phyloP scores from a whole-genome alignment of 2,797 vertebrate genomes.

The Parambassis ranga region DNA sequence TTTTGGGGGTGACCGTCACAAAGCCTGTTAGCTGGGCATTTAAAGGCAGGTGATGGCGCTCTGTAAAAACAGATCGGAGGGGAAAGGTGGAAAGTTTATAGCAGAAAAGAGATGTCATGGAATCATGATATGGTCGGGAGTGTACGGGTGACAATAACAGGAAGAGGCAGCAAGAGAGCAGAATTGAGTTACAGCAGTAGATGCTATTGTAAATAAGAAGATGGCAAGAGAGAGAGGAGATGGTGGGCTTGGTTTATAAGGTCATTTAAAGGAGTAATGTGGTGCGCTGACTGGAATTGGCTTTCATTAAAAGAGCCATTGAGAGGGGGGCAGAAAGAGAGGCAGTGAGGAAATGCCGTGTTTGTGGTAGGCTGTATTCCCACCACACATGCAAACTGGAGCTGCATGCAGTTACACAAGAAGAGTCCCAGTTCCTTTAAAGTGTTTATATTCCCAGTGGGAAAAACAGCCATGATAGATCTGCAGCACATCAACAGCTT shows the following conservation, averaged over 20 bases:
- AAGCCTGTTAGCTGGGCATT: slow-evolving; percentile 66
- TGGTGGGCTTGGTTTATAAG: slow-evolving; percentile 72
- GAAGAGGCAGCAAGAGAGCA: slow-evolving; percentile 9
- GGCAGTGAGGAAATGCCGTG: slow-evolving; percentile 3
- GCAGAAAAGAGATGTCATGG: slow-evolving; percentile 58
- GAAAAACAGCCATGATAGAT: slow-evolving; percentile 39
- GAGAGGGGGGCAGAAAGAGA: slow-evolving; percentile 32
- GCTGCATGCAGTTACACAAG: slow-evolving; percentile 40
- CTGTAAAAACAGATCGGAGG: slow-evolving; percentile 68
- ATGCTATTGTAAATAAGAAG: slow-evolving; percentile 72
- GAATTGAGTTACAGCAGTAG: slow-evolving; percentile 58
- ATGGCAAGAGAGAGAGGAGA: slow-evolving; percentile 60
- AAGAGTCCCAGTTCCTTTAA: slow-evolving; percentile 27
- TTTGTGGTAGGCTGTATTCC: slow-evolving; percentile 22
- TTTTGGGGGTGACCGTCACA: slow-evolving; percentile 63
- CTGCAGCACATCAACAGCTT: slow-evolving; percentile 39
- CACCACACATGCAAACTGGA: slow-evolving; percentile 13
- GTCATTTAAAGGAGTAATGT: slow-evolving; percentile 79
- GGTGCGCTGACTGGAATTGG: slow-evolving; percentile 67
- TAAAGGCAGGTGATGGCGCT: slow-evolving; percentile 63
- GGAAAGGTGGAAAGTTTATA: slow-evolving; percentile 68
- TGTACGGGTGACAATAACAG: slow-evolving; percentile 27
- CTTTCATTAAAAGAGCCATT: slow-evolving; percentile 75
- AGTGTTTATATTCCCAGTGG: slow-evolving; percentile 50
- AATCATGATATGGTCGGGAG: slow-evolving; percentile 36